Conservation (phyloP, 2,113 vertebrate species). For the Ceuthmochares aereus region DNA sequence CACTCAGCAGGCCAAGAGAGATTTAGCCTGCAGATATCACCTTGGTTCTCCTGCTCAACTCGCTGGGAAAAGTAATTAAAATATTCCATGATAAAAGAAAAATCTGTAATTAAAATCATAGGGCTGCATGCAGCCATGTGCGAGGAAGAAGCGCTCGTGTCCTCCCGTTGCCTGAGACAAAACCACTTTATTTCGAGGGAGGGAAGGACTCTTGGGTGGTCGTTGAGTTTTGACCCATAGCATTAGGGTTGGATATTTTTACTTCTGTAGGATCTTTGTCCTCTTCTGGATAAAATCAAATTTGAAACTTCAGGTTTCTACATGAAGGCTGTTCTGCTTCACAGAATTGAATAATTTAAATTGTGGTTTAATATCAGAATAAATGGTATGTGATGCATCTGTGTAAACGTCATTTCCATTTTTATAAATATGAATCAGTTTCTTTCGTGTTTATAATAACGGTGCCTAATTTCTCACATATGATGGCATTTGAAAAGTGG, state of each 20-base stretch:
- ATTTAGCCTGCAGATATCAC: slow-evolving; percentile 34
- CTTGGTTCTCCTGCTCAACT: not conserved
- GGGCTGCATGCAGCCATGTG: not conserved
- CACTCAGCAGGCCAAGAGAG: slow-evolving; percentile 12
- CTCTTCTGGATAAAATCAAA: not conserved
- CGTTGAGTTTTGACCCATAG: not conserved
- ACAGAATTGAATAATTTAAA: not conserved
- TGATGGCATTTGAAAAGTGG: not conserved
- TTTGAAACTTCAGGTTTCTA: not conserved
- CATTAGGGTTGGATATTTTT: not conserved
- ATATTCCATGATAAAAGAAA: not conserved
- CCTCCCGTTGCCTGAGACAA: not conserved
- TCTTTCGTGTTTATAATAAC: not conserved
- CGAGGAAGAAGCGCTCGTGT: not conserved
- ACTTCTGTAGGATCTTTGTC: not conserved
- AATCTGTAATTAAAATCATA: slow-evolving; percentile 20
- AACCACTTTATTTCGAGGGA: fast-evolving
- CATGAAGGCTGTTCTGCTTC: not conserved
- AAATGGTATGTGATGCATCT: not conserved
- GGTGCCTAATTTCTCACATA: not conserved
- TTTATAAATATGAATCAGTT: not conserved
- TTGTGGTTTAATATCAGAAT: not conserved
- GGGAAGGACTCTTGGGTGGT: not conserved
- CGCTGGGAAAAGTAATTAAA: slow-evolving; percentile 47
- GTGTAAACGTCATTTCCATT: not conserved